Evolutionary conservation across 2,888 invertebrate species (phyloP).

Genomic region (Zygogramma bicolorata): DNA sequence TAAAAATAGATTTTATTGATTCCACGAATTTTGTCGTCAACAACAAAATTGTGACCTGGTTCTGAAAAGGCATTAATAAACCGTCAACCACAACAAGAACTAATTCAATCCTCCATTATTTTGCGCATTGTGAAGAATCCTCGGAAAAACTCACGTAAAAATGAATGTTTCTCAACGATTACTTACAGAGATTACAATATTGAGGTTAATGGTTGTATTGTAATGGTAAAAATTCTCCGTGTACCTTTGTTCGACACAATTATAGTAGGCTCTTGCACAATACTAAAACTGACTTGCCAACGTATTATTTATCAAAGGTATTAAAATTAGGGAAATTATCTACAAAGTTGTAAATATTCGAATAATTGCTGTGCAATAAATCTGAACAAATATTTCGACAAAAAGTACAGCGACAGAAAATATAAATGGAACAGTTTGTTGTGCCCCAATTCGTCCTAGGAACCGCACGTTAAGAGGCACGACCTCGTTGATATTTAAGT

Average conservation of each 20-base stretch:
- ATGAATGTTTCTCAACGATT: slow-evolving; percentile 5
- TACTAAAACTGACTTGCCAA: not conserved
- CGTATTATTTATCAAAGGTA: slow-evolving; percentile 1
- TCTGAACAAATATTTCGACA: not conserved
- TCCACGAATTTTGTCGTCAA: not conserved
- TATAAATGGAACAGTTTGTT: no score
- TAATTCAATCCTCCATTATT: not conserved
- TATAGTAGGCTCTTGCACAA: slow-evolving; percentile 30
- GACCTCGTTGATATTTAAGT: no score
- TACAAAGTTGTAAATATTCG: not conserved
- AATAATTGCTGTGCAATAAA: not conserved
- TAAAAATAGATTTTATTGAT: slow-evolving; percentile 18
- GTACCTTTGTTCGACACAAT: slow-evolving; percentile 34
- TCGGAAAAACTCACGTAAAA: not conserved
- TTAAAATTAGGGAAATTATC: not conserved
- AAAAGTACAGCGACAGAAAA: not conserved
- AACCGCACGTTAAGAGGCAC: no score
- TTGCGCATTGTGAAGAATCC: not conserved
- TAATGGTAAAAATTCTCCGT: slow-evolving; percentile 31
- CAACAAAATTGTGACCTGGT: slow-evolving; percentile 16
- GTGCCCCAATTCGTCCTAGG: no score
- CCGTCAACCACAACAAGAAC: not conserved
- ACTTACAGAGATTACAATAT: slow-evolving; percentile 23
- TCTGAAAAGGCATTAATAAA: not conserved
- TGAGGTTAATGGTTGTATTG: slow-evolving; percentile 41